Percentiles rank a stretch among this genome's conserved stretches.
phyloP scores from a whole-genome alignment of 2,797 vertebrate genomes.

The Neomorphus geoffroyi region DNA sequence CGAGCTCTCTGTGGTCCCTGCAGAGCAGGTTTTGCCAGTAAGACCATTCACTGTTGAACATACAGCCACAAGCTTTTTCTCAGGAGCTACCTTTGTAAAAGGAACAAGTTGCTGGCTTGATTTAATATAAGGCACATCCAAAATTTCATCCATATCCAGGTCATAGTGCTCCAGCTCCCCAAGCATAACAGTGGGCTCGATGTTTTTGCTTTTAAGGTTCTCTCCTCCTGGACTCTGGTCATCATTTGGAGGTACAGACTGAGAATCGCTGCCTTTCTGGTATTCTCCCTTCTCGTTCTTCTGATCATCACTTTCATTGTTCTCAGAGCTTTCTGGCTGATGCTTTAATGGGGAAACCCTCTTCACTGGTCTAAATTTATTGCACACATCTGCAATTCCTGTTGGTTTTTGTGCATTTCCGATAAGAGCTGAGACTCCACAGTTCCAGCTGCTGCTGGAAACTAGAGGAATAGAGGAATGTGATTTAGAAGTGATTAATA shows the following conservation, averaged over 20 bases:
- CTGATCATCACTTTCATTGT: slow-evolving; percentile 84
- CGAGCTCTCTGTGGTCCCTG: slow-evolving; percentile 78
- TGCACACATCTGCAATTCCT: slow-evolving; percentile 90
- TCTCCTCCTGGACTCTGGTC: slow-evolving; percentile 68
- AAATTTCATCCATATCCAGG: slow-evolving; percentile 98
- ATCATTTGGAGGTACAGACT: slow-evolving; percentile 66
- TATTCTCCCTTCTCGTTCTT: slow-evolving; percentile 79
- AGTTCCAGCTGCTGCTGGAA: slow-evolving; percentile 90
- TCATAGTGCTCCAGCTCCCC: slow-evolving; percentile 98
- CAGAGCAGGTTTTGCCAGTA: slow-evolving; percentile 75
- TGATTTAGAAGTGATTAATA: neutral
- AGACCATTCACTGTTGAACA: slow-evolving; percentile 81
- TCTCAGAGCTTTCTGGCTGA: slow-evolving; percentile 90
- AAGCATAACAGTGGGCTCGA: slow-evolving; percentile 72
- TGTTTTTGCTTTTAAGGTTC: slow-evolving; percentile 72
- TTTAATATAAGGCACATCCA: slow-evolving; percentile 98
- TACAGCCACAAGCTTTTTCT: slow-evolving; percentile 81
- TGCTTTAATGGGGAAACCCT: slow-evolving; percentile 96
- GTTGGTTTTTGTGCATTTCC: slow-evolving; percentile 88
- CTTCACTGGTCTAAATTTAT: slow-evolving; percentile 96
- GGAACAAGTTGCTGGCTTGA: slow-evolving; percentile 89
- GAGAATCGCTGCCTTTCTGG: slow-evolving; percentile 76
- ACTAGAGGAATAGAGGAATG: slow-evolving; percentile 74
- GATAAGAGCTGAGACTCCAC: slow-evolving; percentile 82
- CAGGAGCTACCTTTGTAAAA: slow-evolving; percentile 84